These are phyloP conservation scores for Lasioglossum calceatum DNA, from an alignment of 2,888 invertebrate genomes.

Conservation along the genomic window DNA sequence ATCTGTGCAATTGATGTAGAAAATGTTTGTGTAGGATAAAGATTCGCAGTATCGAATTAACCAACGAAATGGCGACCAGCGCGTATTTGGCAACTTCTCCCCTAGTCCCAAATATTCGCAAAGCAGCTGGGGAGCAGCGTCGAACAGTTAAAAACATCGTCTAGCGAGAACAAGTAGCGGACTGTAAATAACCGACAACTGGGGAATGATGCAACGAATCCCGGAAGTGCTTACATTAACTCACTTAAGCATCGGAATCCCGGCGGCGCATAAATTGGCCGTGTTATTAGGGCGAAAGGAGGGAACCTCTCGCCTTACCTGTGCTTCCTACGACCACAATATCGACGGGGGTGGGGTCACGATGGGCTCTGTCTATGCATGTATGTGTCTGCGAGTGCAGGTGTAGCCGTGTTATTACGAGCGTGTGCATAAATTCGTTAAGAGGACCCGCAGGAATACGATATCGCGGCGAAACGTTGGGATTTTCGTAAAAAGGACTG, in stretches of 20 bases:
- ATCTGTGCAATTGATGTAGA: not conserved
- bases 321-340: slow-evolving; percentile 3
- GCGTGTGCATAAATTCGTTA: slow-evolving; percentile 53
- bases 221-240: slow-evolving; percentile 31
- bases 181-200: slow-evolving; percentile 31
- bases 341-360: not conserved
- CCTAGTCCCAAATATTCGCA: not conserved
- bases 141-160: not conserved
- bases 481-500: slow-evolving; percentile 59
- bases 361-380: not conserved
- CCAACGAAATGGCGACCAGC: not conserved
- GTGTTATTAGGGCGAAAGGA: slow-evolving; percentile 21
- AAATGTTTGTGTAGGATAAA: not conserved
- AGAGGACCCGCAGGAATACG: slow-evolving; percentile 51
- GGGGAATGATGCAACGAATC: slow-evolving; percentile 12
- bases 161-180: not conserved
- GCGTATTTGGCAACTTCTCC: not conserved
- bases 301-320: slow-evolving; percentile 14
- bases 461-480: slow-evolving; percentile 47
- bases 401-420: slow-evolving; percentile 22
- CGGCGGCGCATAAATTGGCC: slow-evolving; percentile 22
- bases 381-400: not conserved
- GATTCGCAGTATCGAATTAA: not conserved
- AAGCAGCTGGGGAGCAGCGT: not conserved
- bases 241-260: slow-evolving; percentile 25